Conservation (phyloP, 2,113 vertebrate genomes). For the Euleptes europaea region DNA sequence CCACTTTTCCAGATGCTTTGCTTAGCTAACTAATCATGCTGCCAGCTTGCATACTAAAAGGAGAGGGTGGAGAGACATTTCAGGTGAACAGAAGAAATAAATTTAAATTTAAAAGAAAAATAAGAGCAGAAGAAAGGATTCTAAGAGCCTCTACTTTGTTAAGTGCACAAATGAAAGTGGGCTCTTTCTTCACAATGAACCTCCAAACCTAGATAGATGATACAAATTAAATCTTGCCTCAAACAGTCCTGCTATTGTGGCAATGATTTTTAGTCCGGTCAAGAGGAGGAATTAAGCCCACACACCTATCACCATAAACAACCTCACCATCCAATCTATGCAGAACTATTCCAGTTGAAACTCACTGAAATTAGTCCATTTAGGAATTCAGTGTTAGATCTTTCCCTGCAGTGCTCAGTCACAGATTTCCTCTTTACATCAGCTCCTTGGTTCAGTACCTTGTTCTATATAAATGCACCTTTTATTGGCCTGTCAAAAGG, state of each 20-base stretch:
- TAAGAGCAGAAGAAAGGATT: too few relatives aligned
- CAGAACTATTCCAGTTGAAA: too few relatives aligned
- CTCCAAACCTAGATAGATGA: background rate
- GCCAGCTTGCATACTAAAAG: accelerated
- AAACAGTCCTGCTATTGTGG: background rate
- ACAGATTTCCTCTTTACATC: background rate
- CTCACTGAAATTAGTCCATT: too few relatives aligned
- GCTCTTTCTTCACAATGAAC: background rate
- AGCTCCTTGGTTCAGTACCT: background rate
- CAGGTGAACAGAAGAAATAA: background rate
- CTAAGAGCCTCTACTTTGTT: too few relatives aligned
- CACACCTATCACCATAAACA: background rate
- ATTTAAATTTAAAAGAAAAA: too few relatives aligned
- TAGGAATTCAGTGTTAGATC: background rate
- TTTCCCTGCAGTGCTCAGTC: background rate
- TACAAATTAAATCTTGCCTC: background rate
- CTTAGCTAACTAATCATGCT: background rate
- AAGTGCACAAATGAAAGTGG: background rate
- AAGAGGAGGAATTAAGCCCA: background rate
- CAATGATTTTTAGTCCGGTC: background rate
- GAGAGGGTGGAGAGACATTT: background rate
- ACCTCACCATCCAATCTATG: background rate
- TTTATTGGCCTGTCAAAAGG: background rate
- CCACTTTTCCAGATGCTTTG: background rate
- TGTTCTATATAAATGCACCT: background rate